Evolutionary conservation across 1,140 invertebrate species (phyloP).

Genomic region (Pseudomyrmex dendroicus): DNA sequence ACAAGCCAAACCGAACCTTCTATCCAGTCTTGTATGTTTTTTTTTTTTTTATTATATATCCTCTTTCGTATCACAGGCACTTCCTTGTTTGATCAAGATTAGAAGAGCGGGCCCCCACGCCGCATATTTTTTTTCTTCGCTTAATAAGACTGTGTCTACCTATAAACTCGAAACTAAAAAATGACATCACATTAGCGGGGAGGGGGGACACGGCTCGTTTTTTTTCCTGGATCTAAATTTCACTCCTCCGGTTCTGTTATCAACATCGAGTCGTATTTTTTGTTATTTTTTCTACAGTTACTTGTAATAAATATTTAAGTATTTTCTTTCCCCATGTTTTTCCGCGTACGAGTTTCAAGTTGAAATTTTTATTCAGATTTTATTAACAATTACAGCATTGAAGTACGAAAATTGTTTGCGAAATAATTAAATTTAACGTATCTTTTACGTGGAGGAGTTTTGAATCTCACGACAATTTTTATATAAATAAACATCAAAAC

Average conservation of each 20-base stretch:
- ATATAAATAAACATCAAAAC: not conserved
- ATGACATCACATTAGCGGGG: slow-evolving; percentile 57
- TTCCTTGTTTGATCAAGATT: slow-evolving; percentile 72
- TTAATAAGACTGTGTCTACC: slow-evolving; percentile 56
- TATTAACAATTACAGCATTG: not conserved
- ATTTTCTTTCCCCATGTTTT: not conserved
- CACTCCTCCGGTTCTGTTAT: not conserved
- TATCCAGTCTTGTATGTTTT: slow-evolving; percentile 39
- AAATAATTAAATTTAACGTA: too few species aligned
- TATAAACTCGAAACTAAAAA: slow-evolving; percentile 58
- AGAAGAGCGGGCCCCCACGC: slow-evolving; percentile 46
- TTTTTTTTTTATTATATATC: slow-evolving; percentile 45
- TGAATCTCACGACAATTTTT: too few species aligned
- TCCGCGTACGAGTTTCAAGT: not conserved
- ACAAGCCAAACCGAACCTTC: slow-evolving; percentile 14
- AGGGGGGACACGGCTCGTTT: slow-evolving; percentile 8
- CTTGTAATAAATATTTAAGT: slow-evolving; percentile 2
- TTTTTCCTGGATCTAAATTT: slow-evolving; percentile 16
- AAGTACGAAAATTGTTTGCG: too few species aligned
- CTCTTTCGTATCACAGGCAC: slow-evolving; percentile 28
- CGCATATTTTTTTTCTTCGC: slow-evolving; percentile 45
- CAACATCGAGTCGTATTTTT: too few species aligned
- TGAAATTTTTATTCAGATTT: not conserved
- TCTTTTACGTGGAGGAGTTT: too few species aligned
- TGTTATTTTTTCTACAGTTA: slow-evolving; percentile 4